phyloP scores from a whole-genome alignment of 2,113 vertebrate species.

The Saccopteryx leptura region DNA sequence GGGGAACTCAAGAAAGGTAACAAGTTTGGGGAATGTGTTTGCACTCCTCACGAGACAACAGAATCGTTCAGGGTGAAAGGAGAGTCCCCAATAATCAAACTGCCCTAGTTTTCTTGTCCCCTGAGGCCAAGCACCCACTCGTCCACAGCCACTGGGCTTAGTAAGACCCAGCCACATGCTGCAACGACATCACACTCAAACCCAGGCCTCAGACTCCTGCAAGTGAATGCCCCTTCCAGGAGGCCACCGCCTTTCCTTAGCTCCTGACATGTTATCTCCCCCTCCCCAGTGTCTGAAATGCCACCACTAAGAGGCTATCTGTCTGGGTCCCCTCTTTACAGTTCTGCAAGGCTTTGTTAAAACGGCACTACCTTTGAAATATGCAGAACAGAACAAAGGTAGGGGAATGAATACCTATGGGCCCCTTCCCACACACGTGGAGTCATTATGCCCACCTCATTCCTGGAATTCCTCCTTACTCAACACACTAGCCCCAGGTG shows the following conservation, averaged over 20 bases:
- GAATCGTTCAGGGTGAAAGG: not conserved
- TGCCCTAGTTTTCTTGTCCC: fast-evolving
- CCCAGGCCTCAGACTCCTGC: not conserved
- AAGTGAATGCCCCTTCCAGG: fast-evolving
- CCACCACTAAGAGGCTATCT: not conserved
- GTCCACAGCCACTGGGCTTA: no score
- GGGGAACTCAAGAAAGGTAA: no score
- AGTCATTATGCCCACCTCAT: fast-evolving
- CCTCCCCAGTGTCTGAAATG: not conserved
- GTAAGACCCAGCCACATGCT: no score
- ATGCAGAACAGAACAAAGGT: not conserved
- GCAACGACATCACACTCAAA: not conserved
- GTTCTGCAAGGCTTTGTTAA: not conserved
- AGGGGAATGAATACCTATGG: not conserved
- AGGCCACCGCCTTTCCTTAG: not conserved
- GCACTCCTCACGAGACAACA: not conserved
- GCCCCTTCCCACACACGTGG: not conserved
- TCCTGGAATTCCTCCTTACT: fast-evolving
- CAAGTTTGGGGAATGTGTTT: not conserved
- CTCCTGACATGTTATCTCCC: not conserved
- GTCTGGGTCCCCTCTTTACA: not conserved
- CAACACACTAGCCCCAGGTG: no score
- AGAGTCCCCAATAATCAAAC: not conserved
- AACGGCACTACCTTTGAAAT: not conserved
- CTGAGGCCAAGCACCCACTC: not conserved